Evolutionary conservation across 2,888 invertebrate genomes (phyloP), one percentile per base, ranked within the genome.

Genomic region (Hypena proboscidalis): DNA sequence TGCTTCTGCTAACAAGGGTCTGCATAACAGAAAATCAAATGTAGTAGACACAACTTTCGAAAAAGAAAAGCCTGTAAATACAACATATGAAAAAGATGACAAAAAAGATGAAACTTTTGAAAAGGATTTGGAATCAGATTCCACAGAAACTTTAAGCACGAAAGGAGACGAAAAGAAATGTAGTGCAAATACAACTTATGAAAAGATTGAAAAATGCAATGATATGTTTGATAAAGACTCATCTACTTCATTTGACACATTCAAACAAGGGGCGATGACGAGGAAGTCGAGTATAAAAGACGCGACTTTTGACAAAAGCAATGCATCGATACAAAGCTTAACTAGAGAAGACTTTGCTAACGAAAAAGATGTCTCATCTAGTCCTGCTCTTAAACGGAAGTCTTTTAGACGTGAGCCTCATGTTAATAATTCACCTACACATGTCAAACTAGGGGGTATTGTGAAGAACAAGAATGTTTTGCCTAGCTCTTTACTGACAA

Each of bases 151-250:
- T 15, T 21, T 30, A 22, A 5, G 9, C 10, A 11, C 30, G 29
- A 31, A 43, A 21, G 14, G 1, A 6, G 45, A 21, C 1, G 11
- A 35, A 14, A 36, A 30, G 2, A 39, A 43, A 15, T 31, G 36
- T 2, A 44, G 30, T 29, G 13, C 49, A 0, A 55, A 71, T 35
- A 26, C 46, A 6, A 62, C 57, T n/a, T 62, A 53, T 42, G 62
- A 72, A 29, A 70, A 60, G 39, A 53, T 44, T 38, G 61, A 72
- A 7, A 69, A 61, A 25, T 29, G 4, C 2, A 26, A 41, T 32
- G 49, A 52, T 15, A 43, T 42, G 21, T 50, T 41, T 51, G 52
- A 51, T 22, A 45, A 65, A 49, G 51, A 51, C 15, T 17, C 1
- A 25, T 44, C 51, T 1, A 23, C 40, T 7, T 45, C 60, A 8